Conservation (phyloP, 2,113 vertebrate species). For the Apteryx mantelli region DNA sequence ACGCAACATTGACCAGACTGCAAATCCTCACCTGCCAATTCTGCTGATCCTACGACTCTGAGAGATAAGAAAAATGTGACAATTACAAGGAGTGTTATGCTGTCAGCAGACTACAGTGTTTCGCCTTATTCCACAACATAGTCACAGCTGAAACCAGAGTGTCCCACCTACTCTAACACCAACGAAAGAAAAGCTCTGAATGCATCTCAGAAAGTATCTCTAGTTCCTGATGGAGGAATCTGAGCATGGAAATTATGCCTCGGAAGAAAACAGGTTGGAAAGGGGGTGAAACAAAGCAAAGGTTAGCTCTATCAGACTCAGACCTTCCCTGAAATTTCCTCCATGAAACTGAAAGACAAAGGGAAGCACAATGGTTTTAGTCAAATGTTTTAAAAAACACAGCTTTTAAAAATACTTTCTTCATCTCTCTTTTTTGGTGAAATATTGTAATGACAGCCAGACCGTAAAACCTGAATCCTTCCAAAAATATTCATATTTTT, state of each 20-base stretch:
- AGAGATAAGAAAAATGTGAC: not conserved
- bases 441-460: not conserved
- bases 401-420: not conserved
- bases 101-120: not conserved
- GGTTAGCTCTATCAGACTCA: not conserved
- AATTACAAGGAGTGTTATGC: not conserved
- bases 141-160: not conserved
- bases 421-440: not conserved
- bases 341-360: not conserved
- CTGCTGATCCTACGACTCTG: not conserved
- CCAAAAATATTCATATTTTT: not conserved
- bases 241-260: not conserved
- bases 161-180: not conserved
- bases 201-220: not conserved
- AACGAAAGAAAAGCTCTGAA: not conserved
- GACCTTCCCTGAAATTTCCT: not conserved
- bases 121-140: not conserved
- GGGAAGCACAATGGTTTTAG: not conserved
- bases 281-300: not conserved
- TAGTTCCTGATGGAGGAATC: not conserved
- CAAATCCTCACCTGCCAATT: not conserved
- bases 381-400: not conserved
- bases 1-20: not conserved
- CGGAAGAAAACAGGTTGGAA: not conserved
- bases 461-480: not conserved